These are phyloP conservation scores for Zoanthus gigantus DNA, from an alignment of 92 coral and sea anemone species.

Conservation along the genomic window DNA sequence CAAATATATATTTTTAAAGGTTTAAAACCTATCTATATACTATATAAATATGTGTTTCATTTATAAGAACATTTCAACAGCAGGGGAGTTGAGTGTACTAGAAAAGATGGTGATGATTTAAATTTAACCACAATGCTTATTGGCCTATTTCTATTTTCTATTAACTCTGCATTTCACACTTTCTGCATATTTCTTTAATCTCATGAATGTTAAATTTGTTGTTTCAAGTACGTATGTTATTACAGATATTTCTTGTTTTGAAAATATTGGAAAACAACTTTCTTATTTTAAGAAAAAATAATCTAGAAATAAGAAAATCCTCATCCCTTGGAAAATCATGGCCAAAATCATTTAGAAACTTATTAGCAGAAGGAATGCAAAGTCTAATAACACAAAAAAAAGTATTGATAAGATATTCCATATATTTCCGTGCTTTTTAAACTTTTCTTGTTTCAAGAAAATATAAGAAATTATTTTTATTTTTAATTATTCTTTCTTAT, in stretches of 20 bases:
- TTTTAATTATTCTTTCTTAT: neutral
- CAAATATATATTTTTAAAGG: neutral
- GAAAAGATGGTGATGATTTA: neutral
- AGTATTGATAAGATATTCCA: neutral
- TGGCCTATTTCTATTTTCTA: neutral
- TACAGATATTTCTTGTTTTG: conserved; percentile 1
- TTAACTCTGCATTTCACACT: neutral
- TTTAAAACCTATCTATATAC: neutral
- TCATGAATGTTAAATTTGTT: neutral
- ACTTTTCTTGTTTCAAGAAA: neutral
- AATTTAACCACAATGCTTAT: neutral
- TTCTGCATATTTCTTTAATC: conserved; percentile 12
- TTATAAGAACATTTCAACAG: neutral
- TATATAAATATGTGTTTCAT: neutral
- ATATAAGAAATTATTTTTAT: neutral
- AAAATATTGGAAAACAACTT: neutral
- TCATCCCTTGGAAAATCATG: neutral
- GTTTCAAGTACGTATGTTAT: neutral
- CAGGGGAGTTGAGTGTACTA: neutral
- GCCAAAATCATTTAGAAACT: conserved; percentile 13
- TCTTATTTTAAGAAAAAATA: neutral
- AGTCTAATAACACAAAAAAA: neutral
- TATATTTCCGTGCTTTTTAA: neutral
- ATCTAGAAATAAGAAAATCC: conserved; percentile 3
- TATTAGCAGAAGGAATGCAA: neutral